phyloP scores from a whole-genome alignment of 2,113 vertebrate genomes.

The Aleadryas rufinucha region DNA sequence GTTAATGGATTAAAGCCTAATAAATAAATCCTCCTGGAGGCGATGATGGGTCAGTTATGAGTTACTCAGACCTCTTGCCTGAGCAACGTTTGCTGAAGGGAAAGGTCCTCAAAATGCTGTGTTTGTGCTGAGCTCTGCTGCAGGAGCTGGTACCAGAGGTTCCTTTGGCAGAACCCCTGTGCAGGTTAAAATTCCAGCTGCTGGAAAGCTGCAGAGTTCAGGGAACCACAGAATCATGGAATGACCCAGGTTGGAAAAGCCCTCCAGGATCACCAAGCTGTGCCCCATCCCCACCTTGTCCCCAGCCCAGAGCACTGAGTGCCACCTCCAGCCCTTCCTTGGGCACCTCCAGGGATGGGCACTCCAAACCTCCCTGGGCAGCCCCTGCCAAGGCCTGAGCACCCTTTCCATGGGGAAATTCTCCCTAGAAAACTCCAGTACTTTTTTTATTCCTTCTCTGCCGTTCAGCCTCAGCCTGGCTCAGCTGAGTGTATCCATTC shows the following conservation, averaged over 20 bases:
- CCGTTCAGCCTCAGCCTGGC: neutral
- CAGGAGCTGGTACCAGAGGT: neutral
- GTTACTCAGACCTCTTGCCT: neutral
- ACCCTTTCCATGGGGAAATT: neutral
- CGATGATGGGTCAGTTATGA: neutral
- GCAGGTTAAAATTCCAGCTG: neutral
- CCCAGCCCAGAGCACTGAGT: neutral
- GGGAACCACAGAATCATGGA: neutral
- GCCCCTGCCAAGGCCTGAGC: neutral
- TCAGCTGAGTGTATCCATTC: neutral
- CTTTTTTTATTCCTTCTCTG: neutral
- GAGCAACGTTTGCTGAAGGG: neutral
- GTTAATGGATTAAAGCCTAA: neutral
- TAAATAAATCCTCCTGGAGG: neutral
- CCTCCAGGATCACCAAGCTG: neutral
- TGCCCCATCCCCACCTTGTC: fast-evolving
- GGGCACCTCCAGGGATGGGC: neutral
- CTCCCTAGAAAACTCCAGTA: neutral
- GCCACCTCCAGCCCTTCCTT: neutral
- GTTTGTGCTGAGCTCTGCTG: neutral
- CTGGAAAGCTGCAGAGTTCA: neutral
- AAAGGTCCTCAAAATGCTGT: neutral
- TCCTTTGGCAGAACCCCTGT: neutral
- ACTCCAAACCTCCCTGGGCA: neutral
- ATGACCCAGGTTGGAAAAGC: neutral